Evolutionary conservation across 2,888 invertebrate species (phyloP).

Genomic region (Calameuta idolon): DNA sequence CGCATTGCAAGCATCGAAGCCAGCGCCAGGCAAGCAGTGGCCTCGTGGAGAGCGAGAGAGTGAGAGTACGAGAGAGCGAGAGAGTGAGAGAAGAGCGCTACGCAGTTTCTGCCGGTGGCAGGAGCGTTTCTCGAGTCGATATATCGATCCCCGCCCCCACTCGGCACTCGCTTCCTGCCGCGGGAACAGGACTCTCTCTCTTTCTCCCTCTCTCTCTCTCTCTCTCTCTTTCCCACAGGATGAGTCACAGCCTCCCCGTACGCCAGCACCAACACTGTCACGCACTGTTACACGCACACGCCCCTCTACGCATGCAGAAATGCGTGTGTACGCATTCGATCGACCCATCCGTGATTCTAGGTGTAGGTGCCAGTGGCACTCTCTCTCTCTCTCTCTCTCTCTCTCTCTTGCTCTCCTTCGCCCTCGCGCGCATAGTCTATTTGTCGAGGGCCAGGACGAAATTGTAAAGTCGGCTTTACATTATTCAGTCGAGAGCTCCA

Average conservation of each 20-base stretch:
- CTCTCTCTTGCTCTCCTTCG: constrained; percentile 26
- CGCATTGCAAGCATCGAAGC: constrained; percentile 7
- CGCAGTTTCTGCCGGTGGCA: constrained; percentile 60
- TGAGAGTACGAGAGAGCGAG: constrained; percentile 16
- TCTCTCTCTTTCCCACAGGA: constrained; percentile 58
- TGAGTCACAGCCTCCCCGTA: constrained; percentile 66
- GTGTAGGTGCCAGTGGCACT: constrained; percentile 43
- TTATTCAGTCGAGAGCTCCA: constrained; percentile 46
- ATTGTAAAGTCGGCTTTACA: constrained; percentile 54
- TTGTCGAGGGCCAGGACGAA: constrained; percentile 48
- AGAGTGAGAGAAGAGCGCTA: constrained; percentile 40
- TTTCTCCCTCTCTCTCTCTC: constrained; percentile 45
- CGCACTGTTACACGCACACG: constrained; percentile 32
- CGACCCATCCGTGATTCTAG: constrained; percentile 53
- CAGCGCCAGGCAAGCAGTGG: neutral
- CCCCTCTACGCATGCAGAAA: constrained; percentile 43
- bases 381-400: constrained; percentile 25
- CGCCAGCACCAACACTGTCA: constrained; percentile 58
- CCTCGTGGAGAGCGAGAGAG: constrained; percentile 13
- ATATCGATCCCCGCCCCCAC: constrained; percentile 66
- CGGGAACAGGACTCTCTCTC: constrained; percentile 62
- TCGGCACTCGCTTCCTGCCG: constrained; percentile 62
- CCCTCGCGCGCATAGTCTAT: constrained; percentile 36
- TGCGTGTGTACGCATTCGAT: constrained; percentile 56
- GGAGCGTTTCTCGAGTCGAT: constrained; percentile 63